phyloP scores from a whole-genome alignment of 2,888 invertebrate genomes.

The Drosophila kuntzei region DNA sequence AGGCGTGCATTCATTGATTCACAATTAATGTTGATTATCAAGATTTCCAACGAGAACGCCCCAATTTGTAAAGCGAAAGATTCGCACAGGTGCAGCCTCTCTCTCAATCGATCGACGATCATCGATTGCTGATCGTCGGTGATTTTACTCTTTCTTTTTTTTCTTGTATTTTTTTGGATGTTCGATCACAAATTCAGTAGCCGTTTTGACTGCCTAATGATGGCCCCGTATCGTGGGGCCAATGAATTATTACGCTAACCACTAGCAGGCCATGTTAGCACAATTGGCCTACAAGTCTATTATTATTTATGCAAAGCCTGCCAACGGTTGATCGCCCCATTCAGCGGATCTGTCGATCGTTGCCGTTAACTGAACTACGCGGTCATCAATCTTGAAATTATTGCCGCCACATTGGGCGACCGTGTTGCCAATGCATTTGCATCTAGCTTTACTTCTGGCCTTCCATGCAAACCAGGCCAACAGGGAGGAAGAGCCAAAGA shows the following conservation, averaged over 20 bases:
- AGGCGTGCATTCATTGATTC: conserved; percentile 81
- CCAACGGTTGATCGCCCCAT: conserved; percentile 61
- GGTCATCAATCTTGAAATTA: conserved; percentile 79
- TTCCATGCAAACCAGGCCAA: background rate
- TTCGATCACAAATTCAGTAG: conserved; percentile 74
- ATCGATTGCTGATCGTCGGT: conserved; percentile 31
- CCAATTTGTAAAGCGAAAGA: conserved; percentile 75
- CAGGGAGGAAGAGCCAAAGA: background rate
- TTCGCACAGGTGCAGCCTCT: conserved; percentile 60
- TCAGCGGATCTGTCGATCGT: conserved; percentile 59
- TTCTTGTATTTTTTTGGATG: conserved; percentile 43
- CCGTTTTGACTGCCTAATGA: conserved; percentile 80
- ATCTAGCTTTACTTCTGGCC: conserved; percentile 39
- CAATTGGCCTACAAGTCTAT: conserved; percentile 80
- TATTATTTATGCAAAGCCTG: conserved; percentile 75
- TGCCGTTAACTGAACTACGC: conserved; percentile 77
- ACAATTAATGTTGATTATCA: conserved; percentile 79
- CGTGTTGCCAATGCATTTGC: conserved; percentile 64
- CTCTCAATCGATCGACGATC: conserved; percentile 38
- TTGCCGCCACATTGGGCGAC: conserved; percentile 67
- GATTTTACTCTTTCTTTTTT: conserved; percentile 12
- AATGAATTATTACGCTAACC: conserved; percentile 79
- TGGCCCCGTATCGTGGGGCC: conserved; percentile 58
- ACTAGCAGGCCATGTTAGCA: conserved; percentile 75
- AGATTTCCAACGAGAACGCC: conserved; percentile 74